phyloP scores from a whole-genome alignment of 2,113 vertebrate species.

The Ptyas mucosa region DNA sequence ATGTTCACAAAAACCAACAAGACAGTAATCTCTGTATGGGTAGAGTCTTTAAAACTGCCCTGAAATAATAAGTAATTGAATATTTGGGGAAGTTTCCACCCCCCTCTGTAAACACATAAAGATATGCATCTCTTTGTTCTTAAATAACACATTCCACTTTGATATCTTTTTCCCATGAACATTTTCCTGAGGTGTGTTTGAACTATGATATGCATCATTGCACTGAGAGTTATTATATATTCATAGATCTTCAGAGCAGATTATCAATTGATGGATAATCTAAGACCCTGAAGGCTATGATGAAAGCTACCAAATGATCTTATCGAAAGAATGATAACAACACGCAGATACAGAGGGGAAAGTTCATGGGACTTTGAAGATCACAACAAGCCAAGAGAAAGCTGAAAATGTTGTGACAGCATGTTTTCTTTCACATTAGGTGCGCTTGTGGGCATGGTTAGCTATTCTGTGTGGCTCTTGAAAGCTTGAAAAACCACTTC shows the following conservation, averaged over 20 bases:
- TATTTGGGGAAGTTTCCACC: not conserved
- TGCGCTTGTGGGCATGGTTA: not conserved
- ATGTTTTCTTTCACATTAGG: not conserved
- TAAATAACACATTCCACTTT: not conserved
- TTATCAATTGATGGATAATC: not conserved
- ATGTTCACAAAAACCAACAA: not conserved
- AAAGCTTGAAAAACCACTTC: not conserved
- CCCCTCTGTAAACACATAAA: not conserved
- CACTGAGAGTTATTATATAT: not conserved
- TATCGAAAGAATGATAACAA: not conserved
- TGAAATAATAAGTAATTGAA: not conserved
- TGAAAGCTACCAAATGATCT: not conserved
- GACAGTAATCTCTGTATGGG: not conserved
- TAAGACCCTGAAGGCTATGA: not conserved
- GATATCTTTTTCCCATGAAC: conserved; percentile 6
- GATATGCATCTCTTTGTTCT: not conserved
- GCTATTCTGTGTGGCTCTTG: not conserved
- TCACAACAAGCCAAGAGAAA: not conserved
- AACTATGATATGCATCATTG: not conserved
- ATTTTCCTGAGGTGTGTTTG: conserved; percentile 2
- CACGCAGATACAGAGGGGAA: not conserved
- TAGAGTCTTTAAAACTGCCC: not conserved
- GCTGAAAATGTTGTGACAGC: not conserved
- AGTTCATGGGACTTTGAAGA: not conserved
- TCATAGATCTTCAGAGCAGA: not conserved